Evolutionary conservation across 2,888 invertebrate species (phyloP), one percentile per base, ranked within the genome.

Genomic region (Habrosyne pyritoides): DNA sequence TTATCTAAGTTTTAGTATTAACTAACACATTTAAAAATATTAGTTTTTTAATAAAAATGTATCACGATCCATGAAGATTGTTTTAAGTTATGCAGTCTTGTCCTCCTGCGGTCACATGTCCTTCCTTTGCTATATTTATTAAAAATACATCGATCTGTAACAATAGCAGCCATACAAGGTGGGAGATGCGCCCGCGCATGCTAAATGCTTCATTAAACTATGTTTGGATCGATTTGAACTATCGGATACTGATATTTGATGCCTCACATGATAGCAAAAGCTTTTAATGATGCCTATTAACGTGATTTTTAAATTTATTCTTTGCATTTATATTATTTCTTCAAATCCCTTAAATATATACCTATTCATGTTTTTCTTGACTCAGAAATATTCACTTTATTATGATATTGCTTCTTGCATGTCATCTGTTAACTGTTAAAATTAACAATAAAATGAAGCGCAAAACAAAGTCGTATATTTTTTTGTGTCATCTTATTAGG

Each of bases 101-200:
- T 33, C 14, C 42, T 42, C 42, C 8, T 42, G 7, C 12, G 18
- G 12, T 12, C 18, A 8, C 0, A 6, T 42, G 8, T 42, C 18
- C 42, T 18, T 6, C 42, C 1, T 42, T 42, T 24, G 24, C 14
- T 42, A 42, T 36, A 36, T 42, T 42, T 42, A n/a, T n/a, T 3
- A 14, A 42, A 42, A 62, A 58, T 61, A 59, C 48, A 49, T 26
- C 8, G 14, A 26, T 50, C 50, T 21, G 10, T 10, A 50, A 30
- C 24, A 14, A 49, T 49, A 67, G 60, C 64, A 58, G 60, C 62
- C 60, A 53, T 53, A 58, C 59, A 59, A 58, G 59, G 59, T 75
- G 69, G 70, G 77, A 68, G 69, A 63, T 71, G 74, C 79, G 77
- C 68, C 61, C 21, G 61, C 77, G 86, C 84, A 86, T 87, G 82